These are phyloP conservation scores for Anniella stebbinsi DNA, from an alignment of 2,797 vertebrate genomes.

Conservation along the genomic window DNA sequence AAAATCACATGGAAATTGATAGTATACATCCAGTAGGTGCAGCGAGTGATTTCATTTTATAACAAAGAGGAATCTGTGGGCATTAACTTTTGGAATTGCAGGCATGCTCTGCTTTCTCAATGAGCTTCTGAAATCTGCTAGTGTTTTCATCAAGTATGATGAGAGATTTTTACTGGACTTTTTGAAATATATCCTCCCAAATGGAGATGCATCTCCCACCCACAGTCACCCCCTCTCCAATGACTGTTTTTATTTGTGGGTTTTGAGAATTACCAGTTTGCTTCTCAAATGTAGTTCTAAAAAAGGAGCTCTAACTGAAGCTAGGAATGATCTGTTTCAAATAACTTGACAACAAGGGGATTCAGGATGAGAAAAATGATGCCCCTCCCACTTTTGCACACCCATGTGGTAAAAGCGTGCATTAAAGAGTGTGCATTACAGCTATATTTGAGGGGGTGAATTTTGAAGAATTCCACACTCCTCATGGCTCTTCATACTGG, in stretches of 20 bases:
- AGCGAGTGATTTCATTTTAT: background rate
- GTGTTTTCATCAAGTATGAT: conserved; percentile 16
- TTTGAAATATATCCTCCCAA: background rate
- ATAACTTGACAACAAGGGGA: background rate
- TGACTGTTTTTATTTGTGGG: background rate
- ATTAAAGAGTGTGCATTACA: background rate
- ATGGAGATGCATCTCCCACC: background rate
- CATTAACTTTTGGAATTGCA: background rate
- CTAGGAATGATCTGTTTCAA: background rate
- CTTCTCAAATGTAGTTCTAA: background rate
- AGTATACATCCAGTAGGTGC: background rate
- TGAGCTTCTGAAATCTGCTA: background rate
- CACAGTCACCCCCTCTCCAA: background rate
- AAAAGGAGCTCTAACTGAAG: background rate
- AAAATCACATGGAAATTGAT: conserved; percentile 4
- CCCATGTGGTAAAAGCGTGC: background rate
- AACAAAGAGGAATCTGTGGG: background rate
- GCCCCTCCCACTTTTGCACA: background rate
- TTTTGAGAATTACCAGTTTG: conserved; percentile 4
- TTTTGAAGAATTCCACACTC: background rate
- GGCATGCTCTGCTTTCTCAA: background rate
- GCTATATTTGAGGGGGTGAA: background rate
- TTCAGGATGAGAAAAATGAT: background rate
- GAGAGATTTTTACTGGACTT: background rate
- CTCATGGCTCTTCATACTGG: background rate